Percentiles rank a stretch among this genome's conserved stretches.
Conservation (phyloP, 1,140 invertebrate species). For the Microplitis mediator region DNA sequence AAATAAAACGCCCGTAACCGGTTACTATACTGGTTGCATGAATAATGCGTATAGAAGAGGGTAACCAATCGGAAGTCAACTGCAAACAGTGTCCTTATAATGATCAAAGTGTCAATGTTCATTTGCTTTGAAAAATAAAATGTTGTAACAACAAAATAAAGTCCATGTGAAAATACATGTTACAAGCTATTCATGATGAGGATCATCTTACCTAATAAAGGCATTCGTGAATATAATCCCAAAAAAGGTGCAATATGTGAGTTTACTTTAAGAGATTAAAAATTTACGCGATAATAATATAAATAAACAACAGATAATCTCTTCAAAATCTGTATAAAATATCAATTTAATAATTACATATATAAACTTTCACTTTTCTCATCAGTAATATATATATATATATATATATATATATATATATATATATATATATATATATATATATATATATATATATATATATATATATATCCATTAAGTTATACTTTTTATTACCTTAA, state of each 20-base stretch:
- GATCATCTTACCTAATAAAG: conserved; percentile 10
- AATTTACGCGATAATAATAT: not conserved
- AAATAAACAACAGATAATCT: not conserved
- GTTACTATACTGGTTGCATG: conserved; percentile 19
- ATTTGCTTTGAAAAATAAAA: conserved; percentile 20
- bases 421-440: too few species aligned
- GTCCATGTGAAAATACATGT: not conserved
- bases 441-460: too few species aligned
- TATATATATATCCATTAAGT: too few species aligned
- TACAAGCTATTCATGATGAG: not conserved
- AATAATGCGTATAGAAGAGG: conserved; percentile 21
- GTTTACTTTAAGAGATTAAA: conserved; percentile 3
- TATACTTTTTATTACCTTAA: too few species aligned
- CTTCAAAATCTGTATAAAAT: not conserved
- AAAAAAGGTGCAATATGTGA: conserved; percentile 10
- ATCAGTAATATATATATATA: too few species aligned
- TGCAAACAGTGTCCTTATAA: conserved; percentile 19
- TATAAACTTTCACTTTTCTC: too few species aligned
- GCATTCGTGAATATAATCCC: not conserved
- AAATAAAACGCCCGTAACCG: conserved; percentile 4
- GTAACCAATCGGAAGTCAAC: conserved; percentile 21
- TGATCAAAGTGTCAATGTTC: conserved; percentile 25
- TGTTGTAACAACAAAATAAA: not conserved
- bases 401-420: too few species aligned
- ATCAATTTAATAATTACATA: too few species aligned